Evolutionary conservation across 2,888 invertebrate species (phyloP).

Genomic region (Xanthorhoe designata): DNA sequence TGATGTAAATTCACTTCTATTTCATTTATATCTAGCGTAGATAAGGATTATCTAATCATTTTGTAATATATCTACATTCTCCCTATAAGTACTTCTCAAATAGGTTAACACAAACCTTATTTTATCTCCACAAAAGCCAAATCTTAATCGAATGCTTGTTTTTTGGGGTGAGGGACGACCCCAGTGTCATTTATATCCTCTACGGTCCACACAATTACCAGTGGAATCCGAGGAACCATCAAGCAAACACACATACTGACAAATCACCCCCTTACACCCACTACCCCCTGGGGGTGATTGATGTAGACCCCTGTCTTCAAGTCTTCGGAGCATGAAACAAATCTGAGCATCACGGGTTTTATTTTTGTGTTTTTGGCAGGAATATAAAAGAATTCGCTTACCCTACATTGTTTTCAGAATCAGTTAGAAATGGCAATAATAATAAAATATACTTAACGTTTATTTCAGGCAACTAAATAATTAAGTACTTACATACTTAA

Average conservation of each 20-base stretch:
- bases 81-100: background rate
- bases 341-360: slow-evolving; percentile 28
- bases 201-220: slow-evolving; percentile 46
- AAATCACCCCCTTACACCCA: slow-evolving; percentile 29
- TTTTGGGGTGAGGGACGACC: slow-evolving; percentile 29
- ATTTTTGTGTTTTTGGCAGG: slow-evolving; percentile 5
- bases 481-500: no score
- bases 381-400: background rate
- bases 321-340: slow-evolving; percentile 40
- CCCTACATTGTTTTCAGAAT: background rate
- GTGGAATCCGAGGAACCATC: slow-evolving; percentile 40
- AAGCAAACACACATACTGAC: slow-evolving; percentile 51
- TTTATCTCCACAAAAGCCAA: background rate
- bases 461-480: no score
- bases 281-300: slow-evolving; percentile 53
- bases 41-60: no score
- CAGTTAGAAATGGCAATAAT: background rate
- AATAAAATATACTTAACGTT: no score
- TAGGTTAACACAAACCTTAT: slow-evolving; percentile 9
- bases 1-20: no score
- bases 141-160: slow-evolving; percentile 5
- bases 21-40: no score
- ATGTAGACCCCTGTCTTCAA: slow-evolving; percentile 61
- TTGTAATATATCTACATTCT: no score
- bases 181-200: slow-evolving; percentile 41